phyloP scores from a whole-genome alignment of 2,888 invertebrate species.

The Tetramorium bicarinatum region DNA sequence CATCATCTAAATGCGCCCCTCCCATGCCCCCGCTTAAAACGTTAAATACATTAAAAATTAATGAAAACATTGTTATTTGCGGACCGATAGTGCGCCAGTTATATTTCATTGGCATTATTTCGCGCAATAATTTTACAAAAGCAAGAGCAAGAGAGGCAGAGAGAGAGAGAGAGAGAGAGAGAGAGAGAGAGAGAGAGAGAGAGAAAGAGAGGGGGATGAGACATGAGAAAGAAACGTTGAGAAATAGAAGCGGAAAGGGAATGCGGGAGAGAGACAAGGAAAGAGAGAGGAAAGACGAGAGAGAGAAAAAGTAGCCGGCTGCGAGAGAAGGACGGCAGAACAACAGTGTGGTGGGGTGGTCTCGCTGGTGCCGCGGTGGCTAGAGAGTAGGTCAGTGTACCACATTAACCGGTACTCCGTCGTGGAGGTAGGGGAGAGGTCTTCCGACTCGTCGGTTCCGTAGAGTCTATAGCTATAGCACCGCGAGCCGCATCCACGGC shows the following conservation, averaged over 20 bases:
- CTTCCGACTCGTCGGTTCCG: constrained; percentile 84
- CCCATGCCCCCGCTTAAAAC: too few relatives aligned
- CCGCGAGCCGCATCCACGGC: constrained; percentile 65
- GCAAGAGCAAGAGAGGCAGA: constrained; percentile 14
- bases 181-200: constrained; percentile 56
- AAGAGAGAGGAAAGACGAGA: constrained; percentile 62
- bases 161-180: constrained; percentile 39
- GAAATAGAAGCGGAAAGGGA: constrained; percentile 64
- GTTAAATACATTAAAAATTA: background rate
- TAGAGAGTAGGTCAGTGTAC: constrained; percentile 86
- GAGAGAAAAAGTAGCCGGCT: constrained; percentile 57
- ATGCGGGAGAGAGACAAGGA: constrained; percentile 66
- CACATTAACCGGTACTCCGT: constrained; percentile 83
- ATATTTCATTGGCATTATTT: background rate
- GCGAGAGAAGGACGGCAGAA: constrained; percentile 76
- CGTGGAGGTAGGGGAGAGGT: constrained; percentile 71
- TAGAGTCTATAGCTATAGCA: constrained; percentile 76
- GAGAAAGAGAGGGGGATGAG: constrained; percentile 49
- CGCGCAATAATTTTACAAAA: background rate
- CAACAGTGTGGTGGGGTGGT: constrained; percentile 74
- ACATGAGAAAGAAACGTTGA: constrained; percentile 52
- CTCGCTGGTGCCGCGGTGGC: constrained; percentile 74
- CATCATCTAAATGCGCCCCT: too few relatives aligned
- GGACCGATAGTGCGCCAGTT: background rate
- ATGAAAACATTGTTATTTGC: constrained; percentile 9